Evolutionary conservation across 2,797 vertebrate genomes (phyloP).

Genomic region (Cuniculus paca): DNA sequence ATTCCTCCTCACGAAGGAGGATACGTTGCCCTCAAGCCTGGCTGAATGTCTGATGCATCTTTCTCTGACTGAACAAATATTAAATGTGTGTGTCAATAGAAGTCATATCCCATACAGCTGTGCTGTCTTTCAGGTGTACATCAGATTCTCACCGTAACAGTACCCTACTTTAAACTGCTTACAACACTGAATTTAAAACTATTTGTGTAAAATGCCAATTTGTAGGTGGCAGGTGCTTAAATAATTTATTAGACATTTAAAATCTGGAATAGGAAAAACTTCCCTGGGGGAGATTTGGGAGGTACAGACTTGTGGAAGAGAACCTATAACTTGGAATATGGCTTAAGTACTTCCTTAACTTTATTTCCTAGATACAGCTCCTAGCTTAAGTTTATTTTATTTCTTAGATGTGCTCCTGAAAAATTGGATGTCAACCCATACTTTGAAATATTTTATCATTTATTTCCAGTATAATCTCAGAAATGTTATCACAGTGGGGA

Average conservation of each 20-base stretch:
- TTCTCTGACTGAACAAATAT: not conserved
- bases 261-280: not conserved
- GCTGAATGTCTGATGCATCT: not conserved
- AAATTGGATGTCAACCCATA: not conserved
- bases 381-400: not conserved
- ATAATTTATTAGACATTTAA: not conserved
- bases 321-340: not conserved
- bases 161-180: not conserved
- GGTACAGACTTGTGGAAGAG: not conserved
- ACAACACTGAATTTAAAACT: not conserved
- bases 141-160: not conserved
- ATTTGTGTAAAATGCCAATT: not conserved
- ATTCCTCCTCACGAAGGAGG: not conserved
- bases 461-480: slow-evolving; percentile 6
- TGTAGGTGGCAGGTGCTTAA: not conserved
- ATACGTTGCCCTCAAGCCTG: not conserved
- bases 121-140: not conserved
- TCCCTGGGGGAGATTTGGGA: not conserved
- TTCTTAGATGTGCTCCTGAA: not conserved
- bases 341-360: not conserved
- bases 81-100: not conserved
- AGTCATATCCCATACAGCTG: not conserved
- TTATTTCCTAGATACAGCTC: not conserved
- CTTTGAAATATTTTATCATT: slow-evolving; percentile 44
- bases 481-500: not conserved